Evolutionary conservation across 1,140 invertebrate genomes (phyloP).

Genomic region (Aphis craccivora): DNA sequence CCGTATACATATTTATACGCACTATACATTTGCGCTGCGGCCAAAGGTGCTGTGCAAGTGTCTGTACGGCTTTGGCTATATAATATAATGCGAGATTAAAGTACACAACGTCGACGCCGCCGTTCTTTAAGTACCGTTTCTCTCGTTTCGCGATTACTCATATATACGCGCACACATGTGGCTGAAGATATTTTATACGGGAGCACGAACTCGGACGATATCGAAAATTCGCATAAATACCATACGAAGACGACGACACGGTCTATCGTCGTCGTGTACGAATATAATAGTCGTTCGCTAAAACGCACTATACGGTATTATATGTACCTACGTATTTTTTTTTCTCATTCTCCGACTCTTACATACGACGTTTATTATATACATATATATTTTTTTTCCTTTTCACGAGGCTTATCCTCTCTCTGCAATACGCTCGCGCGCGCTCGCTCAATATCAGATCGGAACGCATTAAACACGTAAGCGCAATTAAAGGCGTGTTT

Average conservation of each 20-base stretch:
- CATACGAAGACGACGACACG: not conserved
- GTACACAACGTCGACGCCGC: not conserved
- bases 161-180: not conserved
- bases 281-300: constrained; percentile 8
- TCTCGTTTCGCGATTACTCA: not conserved
- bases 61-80: not conserved
- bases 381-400: not conserved
- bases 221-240: constrained; percentile 34
- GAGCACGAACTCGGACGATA: constrained; percentile 33
- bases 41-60: not conserved
- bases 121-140: not conserved
- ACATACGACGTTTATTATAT: not conserved
- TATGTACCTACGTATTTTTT: not conserved
- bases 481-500: constrained; percentile 51
- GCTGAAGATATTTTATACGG: not conserved
- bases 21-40: not conserved
- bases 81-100: not conserved
- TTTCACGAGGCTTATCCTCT: not conserved
- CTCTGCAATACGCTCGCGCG: not conserved
- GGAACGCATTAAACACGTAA: constrained; percentile 43
- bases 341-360: not conserved
- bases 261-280: not conserved
- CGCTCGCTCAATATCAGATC: constrained; percentile 19
- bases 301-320: constrained; percentile 11
- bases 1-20: not conserved